phyloP scores from a whole-genome alignment of 1,140 invertebrate genomes.

The Bombus cullumanus region DNA sequence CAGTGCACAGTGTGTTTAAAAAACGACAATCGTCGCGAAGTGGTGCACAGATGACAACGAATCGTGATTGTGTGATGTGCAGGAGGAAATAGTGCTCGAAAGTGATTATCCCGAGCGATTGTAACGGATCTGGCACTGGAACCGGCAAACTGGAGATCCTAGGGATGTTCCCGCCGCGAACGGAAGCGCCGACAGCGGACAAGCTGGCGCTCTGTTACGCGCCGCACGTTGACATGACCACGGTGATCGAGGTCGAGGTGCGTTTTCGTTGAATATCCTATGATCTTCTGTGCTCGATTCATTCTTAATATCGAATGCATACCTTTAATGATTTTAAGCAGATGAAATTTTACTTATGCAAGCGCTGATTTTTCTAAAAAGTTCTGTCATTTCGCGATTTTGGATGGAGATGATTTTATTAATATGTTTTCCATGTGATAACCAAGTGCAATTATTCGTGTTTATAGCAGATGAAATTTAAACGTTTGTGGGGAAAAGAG shows the following conservation, averaged over 20 bases:
- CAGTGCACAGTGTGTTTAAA: constrained; percentile 13
- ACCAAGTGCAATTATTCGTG: not conserved
- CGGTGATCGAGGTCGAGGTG: constrained; percentile 82
- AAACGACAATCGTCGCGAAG: not conserved
- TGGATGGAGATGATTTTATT: not conserved
- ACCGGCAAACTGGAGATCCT: constrained; percentile 80
- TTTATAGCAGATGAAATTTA: not conserved
- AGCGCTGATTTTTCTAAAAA: not conserved
- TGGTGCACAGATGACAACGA: constrained; percentile 27
- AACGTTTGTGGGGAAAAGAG: not conserved
- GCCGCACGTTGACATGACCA: constrained; percentile 82
- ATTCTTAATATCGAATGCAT: not conserved
- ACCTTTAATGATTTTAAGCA: not conserved
- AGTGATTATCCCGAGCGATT: constrained; percentile 8
- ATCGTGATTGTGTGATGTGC: constrained; percentile 44
- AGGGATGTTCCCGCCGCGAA: constrained; percentile 82
- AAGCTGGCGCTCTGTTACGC: constrained; percentile 83
- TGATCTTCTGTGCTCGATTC: not conserved
- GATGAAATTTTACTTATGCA: not conserved
- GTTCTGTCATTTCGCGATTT: not conserved
- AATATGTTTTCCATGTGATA: not conserved
- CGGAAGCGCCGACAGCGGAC: constrained; percentile 80
- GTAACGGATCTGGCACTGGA: constrained; percentile 30
- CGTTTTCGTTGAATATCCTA: constrained; percentile 6
- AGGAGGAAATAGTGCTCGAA: constrained; percentile 8